Evolutionary conservation across 1,140 invertebrate genomes (phyloP).

Genomic region (Arctopsyche grandis): DNA sequence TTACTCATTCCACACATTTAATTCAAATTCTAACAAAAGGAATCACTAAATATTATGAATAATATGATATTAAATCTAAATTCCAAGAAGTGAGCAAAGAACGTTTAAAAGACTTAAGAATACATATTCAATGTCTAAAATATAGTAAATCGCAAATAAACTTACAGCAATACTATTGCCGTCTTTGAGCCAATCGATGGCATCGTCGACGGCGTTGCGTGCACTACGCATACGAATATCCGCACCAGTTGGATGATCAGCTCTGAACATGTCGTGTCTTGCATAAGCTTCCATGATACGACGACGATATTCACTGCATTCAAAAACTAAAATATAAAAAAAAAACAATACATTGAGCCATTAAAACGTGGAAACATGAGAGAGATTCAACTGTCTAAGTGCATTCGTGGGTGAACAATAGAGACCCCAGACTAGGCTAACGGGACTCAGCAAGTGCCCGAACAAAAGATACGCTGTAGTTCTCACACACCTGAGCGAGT

Average conservation of each 20-base stretch:
- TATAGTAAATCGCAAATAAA: conserved; percentile 49
- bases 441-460: too few relatives aligned
- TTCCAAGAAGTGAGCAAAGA: too few relatives aligned
- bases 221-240: conserved; percentile 82
- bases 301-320: conserved; percentile 85
- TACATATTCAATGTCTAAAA: too few relatives aligned
- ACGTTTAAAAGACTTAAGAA: too few relatives aligned
- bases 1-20: too few relatives aligned
- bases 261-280: conserved; percentile 85
- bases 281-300: conserved; percentile 81
- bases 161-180: conserved; percentile 85
- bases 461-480: too few relatives aligned
- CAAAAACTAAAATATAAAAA: conserved; percentile 75
- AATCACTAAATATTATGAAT: too few relatives aligned
- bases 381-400: neutral
- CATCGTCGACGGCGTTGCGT: conserved; percentile 85
- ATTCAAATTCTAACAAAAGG: too few relatives aligned
- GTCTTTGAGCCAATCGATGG: conserved; percentile 78
- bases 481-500: too few relatives aligned
- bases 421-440: too few relatives aligned
- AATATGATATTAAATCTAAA: too few relatives aligned
- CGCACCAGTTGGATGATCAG: conserved; percentile 84
- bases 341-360: conserved; percentile 4
- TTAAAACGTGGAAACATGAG: neutral
- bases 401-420: too few relatives aligned